Evolutionary conservation across 2,888 invertebrate genomes (phyloP).

Genomic region (Chaetogeoica ovagalla): DNA sequence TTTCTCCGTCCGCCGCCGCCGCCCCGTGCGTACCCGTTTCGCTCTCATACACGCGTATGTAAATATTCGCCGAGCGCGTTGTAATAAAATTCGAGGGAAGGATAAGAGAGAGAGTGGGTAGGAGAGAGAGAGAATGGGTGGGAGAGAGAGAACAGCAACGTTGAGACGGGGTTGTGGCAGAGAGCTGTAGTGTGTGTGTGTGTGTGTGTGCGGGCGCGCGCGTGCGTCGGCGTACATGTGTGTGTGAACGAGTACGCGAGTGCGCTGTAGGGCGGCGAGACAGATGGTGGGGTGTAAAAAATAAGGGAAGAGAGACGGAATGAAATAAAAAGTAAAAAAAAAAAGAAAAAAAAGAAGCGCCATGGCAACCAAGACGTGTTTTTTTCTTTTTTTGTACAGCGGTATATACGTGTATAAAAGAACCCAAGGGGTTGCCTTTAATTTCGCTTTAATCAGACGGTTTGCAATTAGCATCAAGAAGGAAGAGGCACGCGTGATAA

Average conservation of each 20-base stretch:
- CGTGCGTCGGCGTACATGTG: neutral
- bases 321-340: neutral
- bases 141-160: no score
- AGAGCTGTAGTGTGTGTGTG: neutral
- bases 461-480: slow-evolving; percentile 55
- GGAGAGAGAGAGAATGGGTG: neutral
- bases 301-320: slow-evolving; percentile 31
- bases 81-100: slow-evolving; percentile 41
- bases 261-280: neutral
- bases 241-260: slow-evolving; percentile 20
- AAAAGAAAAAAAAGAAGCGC: slow-evolving; percentile 32
- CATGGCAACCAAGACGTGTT: slow-evolving; percentile 53
- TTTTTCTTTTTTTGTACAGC: slow-evolving; percentile 38
- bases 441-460: slow-evolving; percentile 55
- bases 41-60: slow-evolving; percentile 31
- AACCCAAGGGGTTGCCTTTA: slow-evolving; percentile 55
- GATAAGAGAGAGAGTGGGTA: no score
- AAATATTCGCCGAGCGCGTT: slow-evolving; percentile 44
- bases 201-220: slow-evolving; percentile 4
- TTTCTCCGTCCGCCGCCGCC: slow-evolving; percentile 20
- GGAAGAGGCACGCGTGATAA: slow-evolving; percentile 54
- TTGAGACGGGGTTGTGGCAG: no score
- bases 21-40: neutral
- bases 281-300: neutral
- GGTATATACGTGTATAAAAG: slow-evolving; percentile 16